Evolutionary conservation across 2,113 vertebrate genomes (phyloP).

Genomic region (Gymnocephalus cernua): DNA sequence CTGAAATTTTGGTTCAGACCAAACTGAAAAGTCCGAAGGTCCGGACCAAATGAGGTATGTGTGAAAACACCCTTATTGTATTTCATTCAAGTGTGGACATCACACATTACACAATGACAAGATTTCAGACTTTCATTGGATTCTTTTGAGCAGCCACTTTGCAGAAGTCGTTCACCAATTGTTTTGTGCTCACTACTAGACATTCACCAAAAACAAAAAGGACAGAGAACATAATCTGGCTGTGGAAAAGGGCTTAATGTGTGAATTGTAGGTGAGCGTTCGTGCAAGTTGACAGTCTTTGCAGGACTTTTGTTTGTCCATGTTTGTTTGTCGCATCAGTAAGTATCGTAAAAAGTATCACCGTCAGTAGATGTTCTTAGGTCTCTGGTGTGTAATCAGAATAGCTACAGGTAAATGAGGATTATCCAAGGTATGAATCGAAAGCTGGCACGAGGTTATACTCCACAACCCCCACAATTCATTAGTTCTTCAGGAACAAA

Average conservation of each 20-base stretch:
- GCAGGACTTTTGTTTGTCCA: not conserved
- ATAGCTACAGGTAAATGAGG: not conserved
- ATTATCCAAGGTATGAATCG: not conserved
- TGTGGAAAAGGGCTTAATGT: not conserved
- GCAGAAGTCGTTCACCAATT: not conserved
- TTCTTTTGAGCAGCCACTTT: not conserved
- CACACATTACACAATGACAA: constrained; percentile 10
- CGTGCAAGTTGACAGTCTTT: not conserved
- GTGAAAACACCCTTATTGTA: no score
- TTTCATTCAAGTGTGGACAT: not conserved
- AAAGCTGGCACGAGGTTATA: not conserved
- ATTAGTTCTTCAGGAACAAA: not conserved
- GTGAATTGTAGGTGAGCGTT: not conserved
- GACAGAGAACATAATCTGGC: not conserved
- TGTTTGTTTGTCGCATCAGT: not conserved
- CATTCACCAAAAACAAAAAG: not conserved
- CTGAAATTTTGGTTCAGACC: no score
- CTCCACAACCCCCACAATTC: not conserved
- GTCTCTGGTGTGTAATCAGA: not conserved
- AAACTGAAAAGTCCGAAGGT: no score
- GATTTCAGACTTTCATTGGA: not conserved
- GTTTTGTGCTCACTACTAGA: not conserved
- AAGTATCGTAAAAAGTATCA: not conserved
- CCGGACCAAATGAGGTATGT: no score
- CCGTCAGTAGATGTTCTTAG: not conserved